A percentile compares a stretch with the other conserved stretches of the same genome.
Conservation (phyloP, 2,888 invertebrate species). For the Patella caerulea region DNA sequence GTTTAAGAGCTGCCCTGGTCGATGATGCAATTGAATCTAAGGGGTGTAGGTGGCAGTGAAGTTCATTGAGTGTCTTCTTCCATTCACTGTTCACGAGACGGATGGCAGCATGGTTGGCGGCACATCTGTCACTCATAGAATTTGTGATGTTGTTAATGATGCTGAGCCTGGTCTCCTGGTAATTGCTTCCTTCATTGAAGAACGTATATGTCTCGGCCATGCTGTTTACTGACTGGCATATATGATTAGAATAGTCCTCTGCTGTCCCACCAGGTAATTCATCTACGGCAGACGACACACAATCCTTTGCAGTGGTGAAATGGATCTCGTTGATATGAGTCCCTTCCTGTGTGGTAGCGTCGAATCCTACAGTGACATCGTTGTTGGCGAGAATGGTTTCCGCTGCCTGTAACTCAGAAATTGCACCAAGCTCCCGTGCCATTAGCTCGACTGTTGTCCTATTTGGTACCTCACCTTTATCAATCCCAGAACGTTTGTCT, state of each 20-base stretch:
- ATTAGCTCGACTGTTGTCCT: too few species aligned
- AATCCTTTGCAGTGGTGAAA: constrained; percentile 22
- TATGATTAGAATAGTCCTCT: constrained; percentile 32
- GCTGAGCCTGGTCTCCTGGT: constrained; percentile 3
- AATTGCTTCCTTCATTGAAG: constrained; percentile 2
- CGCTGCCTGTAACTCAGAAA: too few species aligned
- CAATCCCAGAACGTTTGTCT: too few species aligned
- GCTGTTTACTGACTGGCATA: constrained; percentile 24
- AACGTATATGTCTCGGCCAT: constrained; percentile 21
- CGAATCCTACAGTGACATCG: constrained; percentile 33
- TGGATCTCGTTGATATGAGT: constrained; percentile 31
- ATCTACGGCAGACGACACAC: constrained; percentile 31
- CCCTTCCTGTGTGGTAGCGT: constrained; percentile 25
- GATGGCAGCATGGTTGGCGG: constrained; percentile 32
- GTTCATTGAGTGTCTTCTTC: constrained; percentile 32
- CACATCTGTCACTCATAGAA: constrained; percentile 25
- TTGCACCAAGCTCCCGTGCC: too few species aligned
- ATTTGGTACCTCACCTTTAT: too few species aligned
- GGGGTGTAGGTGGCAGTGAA: constrained; percentile 34
- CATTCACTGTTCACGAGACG: constrained; percentile 14
- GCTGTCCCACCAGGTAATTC: constrained; percentile 38
- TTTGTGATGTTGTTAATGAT: constrained; percentile 13
- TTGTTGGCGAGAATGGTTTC: not conserved
- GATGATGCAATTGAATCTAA: constrained; percentile 29
- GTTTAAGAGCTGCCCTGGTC: constrained; percentile 8